These are phyloP conservation scores for Carapus acus DNA, from an alignment of 2,797 vertebrate species.

Conservation along the genomic window DNA sequence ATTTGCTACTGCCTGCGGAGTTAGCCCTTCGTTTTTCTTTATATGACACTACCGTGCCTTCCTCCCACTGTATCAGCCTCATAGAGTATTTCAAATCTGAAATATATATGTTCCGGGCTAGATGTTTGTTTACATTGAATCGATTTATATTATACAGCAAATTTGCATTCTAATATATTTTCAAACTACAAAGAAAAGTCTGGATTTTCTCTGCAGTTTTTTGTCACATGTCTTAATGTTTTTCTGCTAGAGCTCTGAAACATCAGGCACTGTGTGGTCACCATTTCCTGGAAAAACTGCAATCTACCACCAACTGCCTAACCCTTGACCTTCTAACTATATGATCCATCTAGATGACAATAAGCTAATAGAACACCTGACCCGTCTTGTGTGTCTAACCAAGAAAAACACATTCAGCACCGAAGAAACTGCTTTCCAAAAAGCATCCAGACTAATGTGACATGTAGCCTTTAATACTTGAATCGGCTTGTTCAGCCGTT, in stretches of 20 bases:
- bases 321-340: neutral
- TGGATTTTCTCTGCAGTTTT: no score
- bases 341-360: slow-evolving; percentile 2
- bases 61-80: neutral
- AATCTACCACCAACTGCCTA: neutral
- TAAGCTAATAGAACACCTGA: slow-evolving; percentile 17
- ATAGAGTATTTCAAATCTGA: neutral
- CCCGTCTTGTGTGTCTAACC: slow-evolving; percentile 5
- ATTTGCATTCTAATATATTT: neutral
- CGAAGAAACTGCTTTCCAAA: slow-evolving; percentile 1
- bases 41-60: neutral
- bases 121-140: neutral
- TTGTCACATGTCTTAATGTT: no score
- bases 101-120: neutral
- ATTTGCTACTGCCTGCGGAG: no score
- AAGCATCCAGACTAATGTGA: slow-evolving; percentile 1
- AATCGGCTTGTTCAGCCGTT: slow-evolving; percentile 20
- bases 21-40: no score
- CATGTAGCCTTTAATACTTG: neutral
- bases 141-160: neutral
- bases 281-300: neutral
- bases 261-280: neutral
- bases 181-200: no score
- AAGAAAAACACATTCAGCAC: neutral
- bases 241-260: no score